Evolutionary conservation across 2,797 vertebrate genomes (phyloP).

Genomic region (Tympanoctomys barrerae): DNA sequence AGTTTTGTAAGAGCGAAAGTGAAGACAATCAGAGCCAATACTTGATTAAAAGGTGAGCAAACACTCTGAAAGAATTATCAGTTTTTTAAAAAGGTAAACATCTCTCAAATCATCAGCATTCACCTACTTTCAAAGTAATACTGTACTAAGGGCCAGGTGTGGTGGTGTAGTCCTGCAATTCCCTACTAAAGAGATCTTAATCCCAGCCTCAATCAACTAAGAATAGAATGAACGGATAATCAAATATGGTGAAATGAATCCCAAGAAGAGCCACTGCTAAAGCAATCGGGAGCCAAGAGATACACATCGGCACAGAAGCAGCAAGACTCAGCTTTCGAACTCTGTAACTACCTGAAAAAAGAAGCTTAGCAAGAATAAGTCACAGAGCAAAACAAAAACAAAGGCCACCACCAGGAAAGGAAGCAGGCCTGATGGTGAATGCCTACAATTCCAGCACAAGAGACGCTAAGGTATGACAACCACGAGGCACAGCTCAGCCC

Average conservation of each 20-base stretch:
- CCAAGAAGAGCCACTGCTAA: slow-evolving; percentile 76
- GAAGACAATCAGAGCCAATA: slow-evolving; percentile 88
- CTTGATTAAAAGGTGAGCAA: slow-evolving; percentile 88
- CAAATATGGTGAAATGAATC: slow-evolving; percentile 77
- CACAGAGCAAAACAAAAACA: slow-evolving; percentile 6
- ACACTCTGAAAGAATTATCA: slow-evolving; percentile 85
- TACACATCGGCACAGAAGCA: slow-evolving; percentile 53
- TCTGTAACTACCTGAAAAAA: slow-evolving; percentile 73
- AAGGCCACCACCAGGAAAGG: background rate
- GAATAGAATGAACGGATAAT: slow-evolving; percentile 73
- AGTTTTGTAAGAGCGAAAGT: slow-evolving; percentile 88
- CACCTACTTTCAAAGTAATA: slow-evolving; percentile 9
- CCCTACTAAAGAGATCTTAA: background rate
- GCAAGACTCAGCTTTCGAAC: slow-evolving; percentile 80
- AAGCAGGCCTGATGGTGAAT: background rate
- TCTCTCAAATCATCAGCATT: background rate
- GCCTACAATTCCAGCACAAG: background rate
- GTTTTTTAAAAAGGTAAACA: background rate
- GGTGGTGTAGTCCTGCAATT: background rate
- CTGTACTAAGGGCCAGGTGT: background rate
- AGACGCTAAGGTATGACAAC: background rate
- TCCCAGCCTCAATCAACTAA: slow-evolving; percentile 64
- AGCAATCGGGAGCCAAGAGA: slow-evolving; percentile 79
- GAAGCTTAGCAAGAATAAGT: slow-evolving; percentile 74
- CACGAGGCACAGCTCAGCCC: background rate